Percentiles rank a stretch among this genome's conserved stretches.
These are phyloP conservation scores for Lysiphlebus fabarum DNA, from an alignment of 1,140 invertebrate genomes.

Conservation along the genomic window DNA sequence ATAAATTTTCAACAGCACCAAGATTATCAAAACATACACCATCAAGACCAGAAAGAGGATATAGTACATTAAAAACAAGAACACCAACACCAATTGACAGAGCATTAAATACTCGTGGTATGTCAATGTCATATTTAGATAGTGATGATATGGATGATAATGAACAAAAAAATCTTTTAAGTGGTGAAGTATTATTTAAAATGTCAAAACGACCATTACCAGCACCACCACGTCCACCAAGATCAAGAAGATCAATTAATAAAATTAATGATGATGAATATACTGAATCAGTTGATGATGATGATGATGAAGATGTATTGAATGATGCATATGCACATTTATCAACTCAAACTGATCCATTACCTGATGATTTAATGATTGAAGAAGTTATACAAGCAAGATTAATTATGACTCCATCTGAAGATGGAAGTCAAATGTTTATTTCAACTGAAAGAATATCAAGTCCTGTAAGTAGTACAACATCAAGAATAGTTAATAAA, in stretches of 20 bases:
- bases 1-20: constrained; percentile 47
- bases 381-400: constrained; percentile 55
- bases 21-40: constrained; percentile 42
- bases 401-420: constrained; percentile 43
- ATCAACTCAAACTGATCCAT: constrained; percentile 76
- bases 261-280: constrained; percentile 37
- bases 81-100: constrained; percentile 24
- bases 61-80: constrained; percentile 62
- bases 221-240: constrained; percentile 73
- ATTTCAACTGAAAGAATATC: constrained; percentile 49
- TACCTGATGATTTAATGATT: constrained; percentile 72
- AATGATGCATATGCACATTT: constrained; percentile 62
- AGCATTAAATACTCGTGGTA: constrained; percentile 7
- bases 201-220: constrained; percentile 78
- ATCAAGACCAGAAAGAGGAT: constrained; percentile 61
- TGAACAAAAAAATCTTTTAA: constrained; percentile 61
- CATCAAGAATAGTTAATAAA: constrained; percentile 18
- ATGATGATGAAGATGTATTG: constrained; percentile 31
- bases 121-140: constrained; percentile 59
- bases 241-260: constrained; percentile 46
- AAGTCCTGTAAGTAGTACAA: constrained; percentile 27
- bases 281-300: constrained; percentile 14
- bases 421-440: constrained; percentile 47
- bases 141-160: constrained; percentile 52
- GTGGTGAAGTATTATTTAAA: constrained; percentile 69